Percentiles rank a stretch among this genome's conserved stretches.
phyloP scores from a whole-genome alignment of 1,140 invertebrate species.

The Phortica variegata region DNA sequence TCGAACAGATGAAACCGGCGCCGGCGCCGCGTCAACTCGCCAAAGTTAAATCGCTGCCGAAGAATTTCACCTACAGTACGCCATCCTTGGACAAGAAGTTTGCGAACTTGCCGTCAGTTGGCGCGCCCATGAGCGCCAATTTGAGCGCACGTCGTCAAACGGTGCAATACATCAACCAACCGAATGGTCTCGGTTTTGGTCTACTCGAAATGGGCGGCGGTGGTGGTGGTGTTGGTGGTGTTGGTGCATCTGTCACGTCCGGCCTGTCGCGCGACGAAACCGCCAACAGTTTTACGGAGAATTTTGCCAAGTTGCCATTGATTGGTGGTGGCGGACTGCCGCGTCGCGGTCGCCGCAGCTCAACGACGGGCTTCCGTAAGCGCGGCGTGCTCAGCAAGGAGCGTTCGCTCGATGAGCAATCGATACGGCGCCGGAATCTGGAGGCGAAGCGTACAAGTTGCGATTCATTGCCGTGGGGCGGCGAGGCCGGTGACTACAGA shows the following conservation, averaged over 20 bases:
- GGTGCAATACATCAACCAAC: slow-evolving; percentile 49
- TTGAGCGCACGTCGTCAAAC: slow-evolving; percentile 43
- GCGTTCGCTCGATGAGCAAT: slow-evolving; percentile 53
- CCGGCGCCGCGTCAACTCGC: slow-evolving; percentile 58
- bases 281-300: slow-evolving; percentile 15
- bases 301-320: slow-evolving; percentile 43
- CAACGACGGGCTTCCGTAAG: slow-evolving; percentile 38
- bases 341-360: slow-evolving; percentile 40
- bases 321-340: slow-evolving; percentile 43
- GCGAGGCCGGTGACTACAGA: slow-evolving; percentile 41
- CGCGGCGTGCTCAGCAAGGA: slow-evolving; percentile 53
- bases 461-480: slow-evolving; percentile 52
- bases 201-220: slow-evolving; percentile 46
- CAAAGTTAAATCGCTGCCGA: slow-evolving; percentile 64
- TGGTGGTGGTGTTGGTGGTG: slow-evolving; percentile 10
- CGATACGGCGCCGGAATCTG: slow-evolving; percentile 46
- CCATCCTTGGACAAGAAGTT: slow-evolving; percentile 51
- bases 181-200: slow-evolving; percentile 29
- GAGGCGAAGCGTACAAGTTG: slow-evolving; percentile 56
- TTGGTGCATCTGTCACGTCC: slow-evolving; percentile 1
- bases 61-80: slow-evolving; percentile 62
- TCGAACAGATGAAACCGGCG: slow-evolving; percentile 46
- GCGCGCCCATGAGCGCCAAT: too few relatives aligned
- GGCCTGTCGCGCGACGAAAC: slow-evolving; percentile 24
- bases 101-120: slow-evolving; percentile 10